These are phyloP conservation scores for Equus quagga DNA, from an alignment of 2,113 vertebrate species.

Conservation along the genomic window DNA sequence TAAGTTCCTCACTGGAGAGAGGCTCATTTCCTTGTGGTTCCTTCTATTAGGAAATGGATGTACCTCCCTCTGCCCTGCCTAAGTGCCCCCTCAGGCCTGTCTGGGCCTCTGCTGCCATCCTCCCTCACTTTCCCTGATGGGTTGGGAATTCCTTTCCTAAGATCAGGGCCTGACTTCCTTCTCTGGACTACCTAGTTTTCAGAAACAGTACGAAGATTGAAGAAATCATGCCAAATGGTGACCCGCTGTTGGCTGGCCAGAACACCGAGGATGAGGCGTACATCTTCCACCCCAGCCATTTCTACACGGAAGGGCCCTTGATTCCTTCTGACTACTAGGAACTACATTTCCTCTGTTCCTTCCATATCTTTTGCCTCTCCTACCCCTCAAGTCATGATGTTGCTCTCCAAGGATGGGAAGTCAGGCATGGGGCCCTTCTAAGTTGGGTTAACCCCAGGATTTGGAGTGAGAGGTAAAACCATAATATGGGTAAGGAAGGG, in stretches of 20 bases:
- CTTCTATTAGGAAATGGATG: background rate
- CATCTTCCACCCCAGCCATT: constrained; percentile 52
- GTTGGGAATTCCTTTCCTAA: background rate
- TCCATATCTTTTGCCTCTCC: background rate
- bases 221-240: constrained; percentile 72
- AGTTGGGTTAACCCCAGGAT: background rate
- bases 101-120: background rate
- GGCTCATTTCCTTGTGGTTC: background rate
- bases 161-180: constrained; percentile 27
- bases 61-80: background rate
- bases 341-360: background rate
- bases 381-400: background rate
- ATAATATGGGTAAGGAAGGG: background rate
- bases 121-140: background rate
- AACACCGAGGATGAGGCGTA: constrained; percentile 40
- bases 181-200: constrained; percentile 70
- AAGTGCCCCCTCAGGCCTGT: background rate
- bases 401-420: constrained; percentile 7
- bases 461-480: background rate
- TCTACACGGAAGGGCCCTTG: constrained; percentile 62
- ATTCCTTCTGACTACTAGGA: constrained; percentile 68
- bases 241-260: constrained; percentile 69
- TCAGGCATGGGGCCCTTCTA: background rate
- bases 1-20: background rate
- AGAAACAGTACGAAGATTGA: constrained; percentile 61